Evolutionary conservation across 35 echinoderm and acorn worm genomes (phyloP).

Genomic region (Heliocidaris tuberculata): DNA sequence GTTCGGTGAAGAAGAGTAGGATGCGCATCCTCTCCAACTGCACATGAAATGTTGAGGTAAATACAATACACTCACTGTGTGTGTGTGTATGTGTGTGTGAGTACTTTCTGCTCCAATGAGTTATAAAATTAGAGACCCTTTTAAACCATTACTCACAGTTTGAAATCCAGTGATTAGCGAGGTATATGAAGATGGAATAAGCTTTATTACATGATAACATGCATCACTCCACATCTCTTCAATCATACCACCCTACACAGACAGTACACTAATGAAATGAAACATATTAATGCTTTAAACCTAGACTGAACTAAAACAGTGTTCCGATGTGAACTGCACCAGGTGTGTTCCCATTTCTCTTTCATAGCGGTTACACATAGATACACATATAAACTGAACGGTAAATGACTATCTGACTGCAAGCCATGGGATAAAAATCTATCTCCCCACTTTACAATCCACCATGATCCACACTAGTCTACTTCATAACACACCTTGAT

Average conservation of each 20-base stretch:
- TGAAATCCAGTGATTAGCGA: neutral
- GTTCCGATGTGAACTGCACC: neutral
- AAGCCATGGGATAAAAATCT: too few species aligned
- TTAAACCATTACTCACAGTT: neutral
- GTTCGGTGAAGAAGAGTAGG: neutral
- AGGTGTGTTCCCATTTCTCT: neutral
- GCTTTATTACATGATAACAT: neutral
- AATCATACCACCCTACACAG: too few species aligned
- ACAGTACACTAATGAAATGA: too few species aligned
- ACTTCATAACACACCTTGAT: neutral
- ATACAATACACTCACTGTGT: neutral
- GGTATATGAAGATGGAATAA: neutral
- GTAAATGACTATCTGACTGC: too few species aligned
- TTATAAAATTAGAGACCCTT: slow-evolving; percentile 4
- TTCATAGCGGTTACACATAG: too few species aligned
- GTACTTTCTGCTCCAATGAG: neutral
- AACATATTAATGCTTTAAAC: too few species aligned
- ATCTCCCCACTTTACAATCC: too few species aligned
- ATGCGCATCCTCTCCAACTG: neutral
- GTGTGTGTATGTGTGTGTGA: neutral
- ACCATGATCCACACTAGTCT: neutral
- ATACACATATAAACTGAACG: too few species aligned
- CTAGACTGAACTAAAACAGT: neutral
- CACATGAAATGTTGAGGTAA: neutral
- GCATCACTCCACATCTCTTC: neutral